Base-by-base conservation (phyloP, 2,113 vertebrate species). In the Pedetes capensis region DNA sequence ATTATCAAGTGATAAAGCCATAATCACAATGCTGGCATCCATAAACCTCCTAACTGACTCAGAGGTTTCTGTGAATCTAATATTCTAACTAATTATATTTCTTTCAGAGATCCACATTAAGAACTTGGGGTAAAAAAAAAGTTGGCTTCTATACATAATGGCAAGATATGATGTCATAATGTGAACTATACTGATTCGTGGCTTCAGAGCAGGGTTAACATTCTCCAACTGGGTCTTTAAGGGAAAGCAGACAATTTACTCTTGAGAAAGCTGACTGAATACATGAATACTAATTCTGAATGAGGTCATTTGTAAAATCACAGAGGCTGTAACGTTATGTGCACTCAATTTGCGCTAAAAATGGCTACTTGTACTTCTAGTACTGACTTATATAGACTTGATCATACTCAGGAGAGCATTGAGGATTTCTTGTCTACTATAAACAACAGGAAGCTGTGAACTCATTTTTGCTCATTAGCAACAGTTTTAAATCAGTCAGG, bases 1-100 rank as follows among this genome's bases (percentile, higher is more conserved):
- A 92, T 74, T 96, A 91, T 96, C 96, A 91, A 97, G 94, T 92
- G 92, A 96, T 97, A 91, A 96, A 97, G 32, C n/a, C 91, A 96
- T 95, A 96, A 97, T 96, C 34, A 94, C 32, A 96, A 17, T 39
- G 34, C 34, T 97, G 76, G 96, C 78, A 95, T n/a, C 82, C 64
- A 42, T n/a, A 83, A 81, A 66, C 92, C 51, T 97, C 71, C 84
- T 96, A 47, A 81, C 47, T 96, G 51, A 81, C 47, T 97, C 82
- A 53, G 83, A 97, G 64, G 20, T 87, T 95, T 96, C 66, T 93
- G 2, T 85, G 83, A 96, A 66, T 80, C 55, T 71, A 95, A 95
- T 79, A 96, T 93, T 87, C 88, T 91, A 78, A 94, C 85, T 96
- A 87, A 96, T 96, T 96, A 80, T 66, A 94, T 89, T 96, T 14